Evolutionary conservation across 2,888 invertebrate species (phyloP).

Genomic region (Mylabris sibirica): DNA sequence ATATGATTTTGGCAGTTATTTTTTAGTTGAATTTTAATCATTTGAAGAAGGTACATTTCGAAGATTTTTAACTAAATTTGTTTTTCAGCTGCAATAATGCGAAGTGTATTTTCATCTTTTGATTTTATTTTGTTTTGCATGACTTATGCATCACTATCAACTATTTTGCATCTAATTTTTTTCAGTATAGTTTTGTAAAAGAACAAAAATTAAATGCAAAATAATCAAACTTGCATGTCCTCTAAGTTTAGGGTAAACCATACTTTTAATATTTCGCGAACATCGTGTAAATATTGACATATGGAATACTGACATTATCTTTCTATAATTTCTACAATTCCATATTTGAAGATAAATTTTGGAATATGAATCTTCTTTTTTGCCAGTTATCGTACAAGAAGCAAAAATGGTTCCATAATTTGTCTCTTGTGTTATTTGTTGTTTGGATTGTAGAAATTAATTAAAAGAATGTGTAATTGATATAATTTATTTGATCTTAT

Average conservation of each 20-base stretch:
- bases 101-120: constrained; percentile 41
- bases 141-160: constrained; percentile 40
- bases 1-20: constrained; percentile 22
- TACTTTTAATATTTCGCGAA: background rate
- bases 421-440: background rate
- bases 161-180: constrained; percentile 39
- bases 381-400: background rate
- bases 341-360: background rate
- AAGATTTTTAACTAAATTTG: background rate
- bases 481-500: background rate
- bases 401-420: background rate
- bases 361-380: background rate
- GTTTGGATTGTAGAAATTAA: constrained; percentile 8
- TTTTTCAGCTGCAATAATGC: constrained; percentile 16
- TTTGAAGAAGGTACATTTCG: constrained; percentile 29
- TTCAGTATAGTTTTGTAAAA: background rate
- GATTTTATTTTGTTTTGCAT: constrained; percentile 46
- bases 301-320: background rate
- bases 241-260: background rate
- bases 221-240: constrained; percentile 25
- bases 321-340: constrained; percentile 8
- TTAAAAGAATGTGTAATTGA: background rate
- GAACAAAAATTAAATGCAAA: constrained; percentile 20
- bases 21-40: constrained; percentile 32
- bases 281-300: background rate